Base-by-base conservation (phyloP, 2,888 invertebrate genomes). In the Neoascia interrupta region DNA sequence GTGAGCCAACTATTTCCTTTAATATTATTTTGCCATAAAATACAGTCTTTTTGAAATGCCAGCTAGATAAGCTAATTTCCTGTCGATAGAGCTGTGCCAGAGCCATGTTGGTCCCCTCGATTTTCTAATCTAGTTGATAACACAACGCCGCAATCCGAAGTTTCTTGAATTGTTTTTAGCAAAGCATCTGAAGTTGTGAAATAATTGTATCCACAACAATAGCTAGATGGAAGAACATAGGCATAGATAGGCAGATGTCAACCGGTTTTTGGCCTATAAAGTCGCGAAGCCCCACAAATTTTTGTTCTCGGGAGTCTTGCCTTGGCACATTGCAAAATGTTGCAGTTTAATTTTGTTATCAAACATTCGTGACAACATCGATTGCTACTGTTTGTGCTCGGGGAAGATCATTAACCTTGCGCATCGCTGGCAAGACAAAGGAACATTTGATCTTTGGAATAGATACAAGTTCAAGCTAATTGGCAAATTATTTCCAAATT, bases 1-100 rank as follows among this genome's bases (percentile, higher is more conserved):
- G 73, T 74, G 34, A 60, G 73, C 68, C 39, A 53, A 64, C 16
- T 53, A n/a, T 18, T 11, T 31, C 5, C 8, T 31, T 15, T 11
- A 37, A 19, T 19, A 13, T 6, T 37, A 1, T 6, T 16, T 15
- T 15, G 1, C 6, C 15, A 16, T 37, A 37, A 37, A 39, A 39
- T 19, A 4, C n/a, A 13, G 36, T 1, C 36, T 37, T 6, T 37
- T 0, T 15, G 3, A 13, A 15, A 10, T 2, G 18, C 1, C 15
- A 10, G n/a, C n/a, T n/a, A n/a, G n/a, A n/a, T n/a, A n/a, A n/a
- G n/a, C n/a, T n/a, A n/a, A n/a, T n/a, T n/a, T n/a, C n/a, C n/a
- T n/a, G n/a, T n/a, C n/a, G n/a, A n/a, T n/a, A n/a, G n/a, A n/a
- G n/a, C n/a, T n/a, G n/a, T n/a, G n/a, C n/a, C n/a, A n/a, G n/a